Evolutionary conservation across 2,113 vertebrate genomes (phyloP), one percentile per base, ranked within the genome.

Genomic region (Halcyon malimbica): DNA sequence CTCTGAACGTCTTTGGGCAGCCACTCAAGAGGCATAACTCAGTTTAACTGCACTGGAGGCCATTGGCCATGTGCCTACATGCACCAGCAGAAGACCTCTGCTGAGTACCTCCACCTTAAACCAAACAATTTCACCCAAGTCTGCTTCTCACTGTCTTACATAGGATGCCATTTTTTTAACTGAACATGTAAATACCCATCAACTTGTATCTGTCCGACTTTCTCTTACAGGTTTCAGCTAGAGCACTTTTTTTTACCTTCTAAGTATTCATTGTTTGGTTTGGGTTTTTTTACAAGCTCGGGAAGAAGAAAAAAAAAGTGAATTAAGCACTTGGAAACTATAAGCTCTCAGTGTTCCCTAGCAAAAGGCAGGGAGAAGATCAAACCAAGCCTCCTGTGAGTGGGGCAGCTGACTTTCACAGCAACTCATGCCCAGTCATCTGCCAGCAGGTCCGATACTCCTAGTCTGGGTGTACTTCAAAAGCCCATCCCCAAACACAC

Each of bases 51-150:
- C 83, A 87, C 48, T 70, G 81, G 67, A 95, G 80, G 62, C 94
- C 91, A 39, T 7, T 88, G 91, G 95, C 94, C 57, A 17, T 42
- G 68, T 39, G 80, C 92, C 83, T 48, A 37, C 20, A 16, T 6
- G 68, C 68, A 90, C 59, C 90, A 90, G 79, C 70, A 93, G 74
- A 94, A 79, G 64, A 83, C 56, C 70, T 93, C 63, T 80, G 9
- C 62, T 7, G 19, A 51, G 44, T 41, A 50, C 35, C 6, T 68
- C 82, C 56, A 64, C 53, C 24, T 67, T 28, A 53, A 53, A 80
- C 42, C 3, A 24, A 62, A 8, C 35, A 2, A 78, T 53, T 46
- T 50, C 51, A 71, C n/a, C 39, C 69, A 67, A 4, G 51, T 85
- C 14, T 76, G 31, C 63, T 46, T 87, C 44, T 81, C 10, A 2